A percentile compares a stretch with the other conserved stretches of the same genome.
Evolutionary conservation across 2,797 vertebrate species (phyloP).

Genomic region (Liasis olivaceus): DNA sequence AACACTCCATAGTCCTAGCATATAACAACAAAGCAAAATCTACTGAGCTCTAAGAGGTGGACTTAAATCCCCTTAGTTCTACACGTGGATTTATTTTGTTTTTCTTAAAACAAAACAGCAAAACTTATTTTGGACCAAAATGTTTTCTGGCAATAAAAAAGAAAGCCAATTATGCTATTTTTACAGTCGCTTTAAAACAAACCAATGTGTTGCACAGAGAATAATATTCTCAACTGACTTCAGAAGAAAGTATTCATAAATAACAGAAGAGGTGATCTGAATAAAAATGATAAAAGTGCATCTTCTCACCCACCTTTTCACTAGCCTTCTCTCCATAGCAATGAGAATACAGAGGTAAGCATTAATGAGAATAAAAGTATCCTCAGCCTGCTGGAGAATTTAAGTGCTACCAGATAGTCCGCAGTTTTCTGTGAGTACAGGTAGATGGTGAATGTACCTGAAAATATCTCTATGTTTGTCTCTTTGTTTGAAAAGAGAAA

Average conservation of each 20-base stretch:
- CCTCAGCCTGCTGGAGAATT: conserved; percentile 45
- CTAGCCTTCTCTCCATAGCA: background rate
- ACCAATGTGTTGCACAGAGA: conserved; percentile 28
- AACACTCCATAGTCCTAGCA: background rate
- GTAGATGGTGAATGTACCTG: conserved; percentile 17
- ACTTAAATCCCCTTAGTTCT: conserved; percentile 17
- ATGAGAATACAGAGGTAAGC: conserved; percentile 29
- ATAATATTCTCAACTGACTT: conserved; percentile 40
- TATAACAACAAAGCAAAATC: background rate
- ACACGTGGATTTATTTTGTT: background rate
- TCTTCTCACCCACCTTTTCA: conserved; percentile 43
- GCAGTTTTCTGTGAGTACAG: conserved; percentile 38
- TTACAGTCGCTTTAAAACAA: conserved; percentile 17
- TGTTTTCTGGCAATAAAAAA: conserved; percentile 41
- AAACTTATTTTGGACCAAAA: conserved; percentile 44
- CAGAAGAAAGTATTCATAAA: conserved; percentile 58
- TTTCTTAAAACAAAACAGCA: conserved; percentile 24
- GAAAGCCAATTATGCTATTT: conserved; percentile 38
- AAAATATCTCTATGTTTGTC: conserved; percentile 41
- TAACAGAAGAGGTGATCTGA: conserved; percentile 44
- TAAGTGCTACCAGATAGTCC: conserved; percentile 52
- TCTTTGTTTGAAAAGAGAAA: conserved; percentile 30
- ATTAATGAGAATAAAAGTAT: conserved; percentile 49
- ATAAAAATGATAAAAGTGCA: conserved; percentile 55
- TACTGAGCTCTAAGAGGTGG: background rate